Percentiles rank a stretch among this genome's conserved stretches.
Conservation (phyloP, 2,797 vertebrate species). For the Antrozous pallidus region DNA sequence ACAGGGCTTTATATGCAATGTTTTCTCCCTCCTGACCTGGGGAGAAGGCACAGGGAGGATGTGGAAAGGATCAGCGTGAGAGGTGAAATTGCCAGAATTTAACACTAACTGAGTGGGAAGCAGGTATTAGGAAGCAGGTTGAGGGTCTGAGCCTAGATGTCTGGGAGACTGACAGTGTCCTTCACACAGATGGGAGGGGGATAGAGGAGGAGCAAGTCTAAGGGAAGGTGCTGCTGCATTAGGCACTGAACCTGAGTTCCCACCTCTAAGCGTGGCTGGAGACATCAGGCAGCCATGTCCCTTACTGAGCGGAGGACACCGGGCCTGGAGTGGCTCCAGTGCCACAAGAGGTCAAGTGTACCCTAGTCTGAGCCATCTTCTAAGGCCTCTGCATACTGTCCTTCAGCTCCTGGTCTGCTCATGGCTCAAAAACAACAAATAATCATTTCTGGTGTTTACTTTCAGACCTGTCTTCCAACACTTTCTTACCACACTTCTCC, state of each 20-base stretch:
- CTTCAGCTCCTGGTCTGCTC: not conserved
- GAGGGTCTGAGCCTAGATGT: not conserved
- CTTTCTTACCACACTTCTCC: not conserved
- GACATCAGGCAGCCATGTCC: accelerated
- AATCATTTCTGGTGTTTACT: conserved; percentile 26
- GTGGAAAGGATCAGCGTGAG: not conserved
- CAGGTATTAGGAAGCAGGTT: not conserved
- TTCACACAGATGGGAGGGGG: not conserved
- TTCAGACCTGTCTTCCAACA: conserved; percentile 19
- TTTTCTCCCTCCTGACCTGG: not conserved
- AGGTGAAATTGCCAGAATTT: not conserved
- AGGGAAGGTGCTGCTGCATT: not conserved
- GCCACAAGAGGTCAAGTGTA: not conserved
- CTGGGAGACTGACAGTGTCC: not conserved
- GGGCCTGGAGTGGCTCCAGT: not conserved
- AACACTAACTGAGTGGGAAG: not conserved
- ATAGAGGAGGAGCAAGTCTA: not conserved
- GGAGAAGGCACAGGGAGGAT: not conserved
- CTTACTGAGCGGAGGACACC: not conserved
- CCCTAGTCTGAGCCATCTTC: not conserved
- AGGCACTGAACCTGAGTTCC: not conserved
- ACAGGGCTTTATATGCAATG: not conserved
- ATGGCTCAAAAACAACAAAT: not conserved
- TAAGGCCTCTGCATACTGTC: not conserved
- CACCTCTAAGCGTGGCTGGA: not conserved